These are phyloP conservation scores for Streblospio benedicti DNA, from an alignment of 1,140 invertebrate genomes.

Conservation along the genomic window DNA sequence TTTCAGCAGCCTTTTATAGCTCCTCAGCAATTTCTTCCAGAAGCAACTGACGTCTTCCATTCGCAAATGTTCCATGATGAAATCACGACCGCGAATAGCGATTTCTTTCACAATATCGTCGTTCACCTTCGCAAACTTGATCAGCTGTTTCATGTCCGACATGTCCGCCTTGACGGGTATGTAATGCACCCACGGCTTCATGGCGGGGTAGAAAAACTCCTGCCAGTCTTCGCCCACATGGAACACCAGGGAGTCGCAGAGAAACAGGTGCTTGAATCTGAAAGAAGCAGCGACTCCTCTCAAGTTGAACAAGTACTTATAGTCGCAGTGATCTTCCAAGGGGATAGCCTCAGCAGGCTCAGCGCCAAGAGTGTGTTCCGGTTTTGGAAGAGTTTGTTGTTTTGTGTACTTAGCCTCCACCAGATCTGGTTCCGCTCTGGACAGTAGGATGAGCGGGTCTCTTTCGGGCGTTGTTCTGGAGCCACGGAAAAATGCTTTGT, in stretches of 20 bases:
- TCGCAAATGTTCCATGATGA: conserved; percentile 69
- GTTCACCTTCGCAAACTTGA: conserved; percentile 70
- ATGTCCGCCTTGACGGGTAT: conserved; percentile 62
- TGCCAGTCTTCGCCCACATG: conserved; percentile 90
- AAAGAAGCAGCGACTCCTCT: conserved; percentile 96
- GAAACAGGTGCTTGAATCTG: conserved; percentile 85
- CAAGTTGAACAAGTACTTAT: conserved; percentile 85
- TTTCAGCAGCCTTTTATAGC: conserved; percentile 67
- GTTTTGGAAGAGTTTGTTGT: too few relatives aligned
- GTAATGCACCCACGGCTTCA: conserved; percentile 94
- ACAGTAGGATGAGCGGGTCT: conserved; percentile 77
- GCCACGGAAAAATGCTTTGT: conserved; percentile 79
- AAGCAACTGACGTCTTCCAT: conserved; percentile 77
- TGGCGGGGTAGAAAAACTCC: conserved; percentile 86
- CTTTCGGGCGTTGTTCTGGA: conserved; percentile 83
- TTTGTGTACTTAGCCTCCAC: conserved; percentile 92
- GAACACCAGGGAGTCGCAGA: conserved; percentile 89
- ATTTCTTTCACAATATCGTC: conserved; percentile 69
- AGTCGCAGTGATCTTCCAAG: conserved; percentile 84
- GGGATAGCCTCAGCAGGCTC: conserved; percentile 75
- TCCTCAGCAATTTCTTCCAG: conserved; percentile 70
- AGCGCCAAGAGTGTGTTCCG: conserved; percentile 76
- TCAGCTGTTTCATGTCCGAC: conserved; percentile 50
- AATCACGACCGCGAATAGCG: too few relatives aligned
- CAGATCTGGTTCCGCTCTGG: conserved; percentile 65